Conservation (phyloP, 1,140 invertebrate species). For the Papilio dardanus region DNA sequence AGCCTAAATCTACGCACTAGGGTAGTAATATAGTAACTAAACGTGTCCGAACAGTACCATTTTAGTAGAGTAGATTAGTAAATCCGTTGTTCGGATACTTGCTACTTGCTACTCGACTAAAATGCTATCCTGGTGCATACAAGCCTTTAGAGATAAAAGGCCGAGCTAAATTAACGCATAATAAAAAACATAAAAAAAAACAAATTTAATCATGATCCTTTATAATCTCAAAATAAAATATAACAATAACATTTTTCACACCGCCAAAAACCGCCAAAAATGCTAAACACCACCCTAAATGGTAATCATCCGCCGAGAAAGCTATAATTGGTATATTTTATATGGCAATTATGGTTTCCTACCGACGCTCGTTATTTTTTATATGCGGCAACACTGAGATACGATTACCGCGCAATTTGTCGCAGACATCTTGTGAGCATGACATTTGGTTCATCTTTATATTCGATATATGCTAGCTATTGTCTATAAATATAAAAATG, state of each 20-base stretch:
- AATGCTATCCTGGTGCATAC: too few species aligned
- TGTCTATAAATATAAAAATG: neutral
- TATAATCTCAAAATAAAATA: slow-evolving; percentile 4
- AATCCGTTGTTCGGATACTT: too few species aligned
- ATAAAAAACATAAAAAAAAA: too few species aligned
- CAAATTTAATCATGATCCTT: neutral
- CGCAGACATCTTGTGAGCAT: slow-evolving; percentile 45
- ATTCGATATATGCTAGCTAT: neutral
- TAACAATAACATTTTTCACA: slow-evolving; percentile 34
- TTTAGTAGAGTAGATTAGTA: too few species aligned
- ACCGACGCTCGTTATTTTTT: slow-evolving; percentile 64
- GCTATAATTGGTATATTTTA: slow-evolving; percentile 55
- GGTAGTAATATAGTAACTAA: too few species aligned
- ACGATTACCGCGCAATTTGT: slow-evolving; percentile 54
- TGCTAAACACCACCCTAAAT: slow-evolving; percentile 44
- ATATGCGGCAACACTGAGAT: slow-evolving; percentile 60
- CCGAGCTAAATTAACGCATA: too few species aligned
- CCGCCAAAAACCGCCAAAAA: slow-evolving; percentile 41
- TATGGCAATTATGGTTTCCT: slow-evolving; percentile 11
- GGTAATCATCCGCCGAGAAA: slow-evolving; percentile 54
- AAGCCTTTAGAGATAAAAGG: too few species aligned
- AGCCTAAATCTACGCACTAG: too few species aligned
- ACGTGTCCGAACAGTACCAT: too few species aligned
- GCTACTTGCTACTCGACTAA: too few species aligned
- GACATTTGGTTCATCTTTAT: neutral